A percentile compares a stretch with the other conserved stretches of the same genome.
phyloP scores from a whole-genome alignment of 2,888 invertebrate species.

The Patella depressa region DNA sequence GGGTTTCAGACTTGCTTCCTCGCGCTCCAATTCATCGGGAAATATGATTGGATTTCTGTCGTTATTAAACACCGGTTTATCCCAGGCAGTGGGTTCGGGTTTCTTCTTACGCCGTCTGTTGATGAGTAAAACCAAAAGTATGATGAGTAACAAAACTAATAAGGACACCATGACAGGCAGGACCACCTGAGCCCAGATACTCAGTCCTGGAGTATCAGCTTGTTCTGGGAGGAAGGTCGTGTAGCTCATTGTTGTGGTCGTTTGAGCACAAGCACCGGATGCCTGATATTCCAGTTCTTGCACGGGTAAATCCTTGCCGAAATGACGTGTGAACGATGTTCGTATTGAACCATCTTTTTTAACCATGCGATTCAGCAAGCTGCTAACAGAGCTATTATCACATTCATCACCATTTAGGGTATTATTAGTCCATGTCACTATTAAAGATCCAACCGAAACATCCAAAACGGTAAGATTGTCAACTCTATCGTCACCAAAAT shows the following conservation, averaged over 20 bases:
- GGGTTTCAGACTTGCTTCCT: conserved; percentile 47
- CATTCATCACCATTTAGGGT: conserved; percentile 32
- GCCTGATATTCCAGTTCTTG: conserved; percentile 28
- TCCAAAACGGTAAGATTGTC: conserved; percentile 37
- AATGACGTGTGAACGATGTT: conserved; percentile 31
- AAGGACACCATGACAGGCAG: conserved; percentile 41
- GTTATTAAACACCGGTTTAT: conserved; percentile 53
- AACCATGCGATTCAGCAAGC: conserved; percentile 31
- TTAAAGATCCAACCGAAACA: conserved; percentile 40
- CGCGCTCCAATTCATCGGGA: conserved; percentile 55
- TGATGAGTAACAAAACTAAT: conserved; percentile 39
- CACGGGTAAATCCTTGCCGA: conserved; percentile 31
- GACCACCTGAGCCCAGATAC: conserved; percentile 42
- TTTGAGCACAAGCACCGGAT: conserved; percentile 33
- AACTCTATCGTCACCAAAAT: conserved; percentile 32
- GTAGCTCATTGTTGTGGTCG: conserved; percentile 14
- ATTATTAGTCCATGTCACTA: conserved; percentile 47
- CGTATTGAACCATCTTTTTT: conserved; percentile 29
- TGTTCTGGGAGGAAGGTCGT: conserved; percentile 14
- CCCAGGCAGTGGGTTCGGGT: conserved; percentile 32
- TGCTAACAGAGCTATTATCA: conserved; percentile 33
- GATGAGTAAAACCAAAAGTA: conserved; percentile 41
- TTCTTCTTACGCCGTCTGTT: conserved; percentile 29
- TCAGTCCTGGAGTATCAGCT: conserved; percentile 25
- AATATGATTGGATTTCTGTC: conserved; percentile 59